A percentile compares a stretch with the other conserved stretches of the same genome.
Evolutionary conservation across 2,113 vertebrate genomes (phyloP).

Genomic region (Cnemophilus loriae): DNA sequence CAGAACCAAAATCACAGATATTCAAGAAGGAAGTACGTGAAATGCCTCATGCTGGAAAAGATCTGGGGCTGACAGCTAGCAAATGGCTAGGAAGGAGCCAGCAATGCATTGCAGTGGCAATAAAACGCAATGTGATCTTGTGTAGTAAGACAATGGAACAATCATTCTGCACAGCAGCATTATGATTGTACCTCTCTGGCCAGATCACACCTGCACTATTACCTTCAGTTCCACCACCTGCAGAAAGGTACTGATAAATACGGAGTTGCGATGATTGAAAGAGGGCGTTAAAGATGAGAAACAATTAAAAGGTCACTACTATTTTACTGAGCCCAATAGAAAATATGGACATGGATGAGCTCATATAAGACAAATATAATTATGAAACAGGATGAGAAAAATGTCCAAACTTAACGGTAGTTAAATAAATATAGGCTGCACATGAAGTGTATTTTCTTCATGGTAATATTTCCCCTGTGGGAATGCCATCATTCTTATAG

Average conservation of each 20-base stretch:
- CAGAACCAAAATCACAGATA: background rate
- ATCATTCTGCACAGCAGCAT: background rate
- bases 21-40: background rate
- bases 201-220: background rate
- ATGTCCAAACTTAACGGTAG: background rate
- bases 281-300: background rate
- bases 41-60: background rate
- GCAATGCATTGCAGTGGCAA: background rate
- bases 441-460: background rate
- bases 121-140: background rate
- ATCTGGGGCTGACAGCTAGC: background rate
- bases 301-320: background rate
- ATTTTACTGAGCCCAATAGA: background rate
- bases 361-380: background rate
- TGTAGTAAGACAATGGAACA: background rate
- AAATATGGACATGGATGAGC: background rate
- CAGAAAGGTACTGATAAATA: background rate
- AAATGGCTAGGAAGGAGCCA: background rate
- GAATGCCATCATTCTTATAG: background rate
- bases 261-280: fast-evolving
- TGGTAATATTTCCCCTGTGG: background rate
- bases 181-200: background rate
- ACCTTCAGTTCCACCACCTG: background rate
- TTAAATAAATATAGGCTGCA: background rate
- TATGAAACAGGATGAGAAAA: background rate